Evolutionary conservation across 2,888 invertebrate genomes (phyloP).

Genomic region (Drosophila kanekoi): DNA sequence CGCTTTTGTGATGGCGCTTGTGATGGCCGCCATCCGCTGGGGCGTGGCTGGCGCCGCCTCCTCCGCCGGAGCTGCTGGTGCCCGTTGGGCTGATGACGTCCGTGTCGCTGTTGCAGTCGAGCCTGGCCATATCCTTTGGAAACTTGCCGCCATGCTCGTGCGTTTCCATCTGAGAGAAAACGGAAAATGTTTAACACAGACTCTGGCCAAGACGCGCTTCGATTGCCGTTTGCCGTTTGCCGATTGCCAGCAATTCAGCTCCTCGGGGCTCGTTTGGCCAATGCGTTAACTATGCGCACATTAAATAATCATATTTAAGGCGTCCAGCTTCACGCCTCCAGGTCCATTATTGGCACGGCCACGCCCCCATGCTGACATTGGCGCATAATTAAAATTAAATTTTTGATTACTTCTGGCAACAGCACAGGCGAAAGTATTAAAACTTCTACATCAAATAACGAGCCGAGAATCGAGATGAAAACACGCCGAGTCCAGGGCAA

Average conservation of each 20-base stretch:
- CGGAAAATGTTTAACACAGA: too few relatives aligned
- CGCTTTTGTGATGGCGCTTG: conserved; percentile 70
- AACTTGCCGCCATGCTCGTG: conserved; percentile 79
- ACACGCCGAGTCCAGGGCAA: not conserved
- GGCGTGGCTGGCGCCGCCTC: conserved; percentile 83
- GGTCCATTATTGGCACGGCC: not conserved
- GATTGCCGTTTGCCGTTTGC: not conserved
- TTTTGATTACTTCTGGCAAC: conserved; percentile 52
- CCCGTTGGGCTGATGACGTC: conserved; percentile 82
- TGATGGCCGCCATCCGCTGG: conserved; percentile 53
- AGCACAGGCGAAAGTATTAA: conserved; percentile 30
- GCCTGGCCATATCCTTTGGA: conserved; percentile 73
- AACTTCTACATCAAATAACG: conserved; percentile 35
- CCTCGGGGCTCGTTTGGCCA: conserved; percentile 7
- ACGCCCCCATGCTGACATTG: not conserved
- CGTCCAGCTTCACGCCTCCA: not conserved
- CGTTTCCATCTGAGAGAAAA: conserved; percentile 73
- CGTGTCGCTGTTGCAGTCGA: conserved; percentile 81
- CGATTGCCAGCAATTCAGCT: conserved; percentile 3
- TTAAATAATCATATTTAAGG: conserved; percentile 17
- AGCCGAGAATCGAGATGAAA: conserved; percentile 24
- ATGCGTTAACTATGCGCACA: conserved; percentile 15
- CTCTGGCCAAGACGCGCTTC: too few relatives aligned
- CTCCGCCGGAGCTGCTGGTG: conserved; percentile 85
- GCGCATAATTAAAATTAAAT: conserved; percentile 67